Evolutionary conservation across 2,113 vertebrate species (phyloP), one percentile per base, ranked within the genome.

Genomic region (Phrynocephalus versicolor): DNA sequence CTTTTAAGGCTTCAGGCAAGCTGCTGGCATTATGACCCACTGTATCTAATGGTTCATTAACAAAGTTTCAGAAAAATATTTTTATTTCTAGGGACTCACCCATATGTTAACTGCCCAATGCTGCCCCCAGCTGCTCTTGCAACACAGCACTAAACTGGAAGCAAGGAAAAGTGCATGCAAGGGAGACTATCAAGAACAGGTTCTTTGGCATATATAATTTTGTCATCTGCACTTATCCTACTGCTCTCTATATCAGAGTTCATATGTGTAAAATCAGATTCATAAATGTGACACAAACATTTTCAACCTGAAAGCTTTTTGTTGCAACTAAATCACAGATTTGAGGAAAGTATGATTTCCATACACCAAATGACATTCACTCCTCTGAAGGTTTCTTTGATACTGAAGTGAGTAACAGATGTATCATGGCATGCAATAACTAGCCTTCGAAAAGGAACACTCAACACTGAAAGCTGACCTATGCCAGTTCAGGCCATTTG

Each of bases 21-120:
- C n/a, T 71, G 12, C 71, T 77, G 71, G 8, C 60, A 85, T 73
- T 88, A 87, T 2, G 18, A 88, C 80, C 33, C 6, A 83, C 0
- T 90, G 90, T 92, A 83, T 73, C 0, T 0, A 55, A 45, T 69
- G 0, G 0, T 9, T 69, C 79, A 37, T 27, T 72, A 85, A 81
- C 65, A 0, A 0, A 35, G 19, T 19, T 51, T 14, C 33, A 27
- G 8, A 14, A 57, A 41, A 18, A 19, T n/a, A 19, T 35, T 55
- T 81, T 23, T 35, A 78, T 69, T 23, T 84, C 39, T 51, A 19
- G 12, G 21, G 55, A 1, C 25, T 76, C 72, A 76, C 45, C 23
- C 41, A 70, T 33, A 57, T 84, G 62, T 25, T 13, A 79, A 19
- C 33, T 51, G n/a, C n/a, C n/a, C n/a, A n/a, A n/a, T n/a, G n/a